A percentile compares a stretch with the other conserved stretches of the same genome.
Conservation (phyloP, 2,113 vertebrate genomes). For the Rhegmatorhina hoffmannsi region DNA sequence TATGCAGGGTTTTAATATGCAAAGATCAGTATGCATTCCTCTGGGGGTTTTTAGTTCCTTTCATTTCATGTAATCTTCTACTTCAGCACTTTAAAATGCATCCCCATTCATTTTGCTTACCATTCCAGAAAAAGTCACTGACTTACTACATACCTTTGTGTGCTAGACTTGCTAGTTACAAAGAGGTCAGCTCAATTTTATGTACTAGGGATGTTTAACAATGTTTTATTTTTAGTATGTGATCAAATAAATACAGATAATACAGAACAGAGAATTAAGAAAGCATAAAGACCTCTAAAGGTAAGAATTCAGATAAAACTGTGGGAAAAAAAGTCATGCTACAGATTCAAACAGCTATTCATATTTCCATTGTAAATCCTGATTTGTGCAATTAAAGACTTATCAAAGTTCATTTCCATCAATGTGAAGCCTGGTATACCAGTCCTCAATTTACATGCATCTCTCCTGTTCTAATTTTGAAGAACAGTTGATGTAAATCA, state of each 20-base stretch:
- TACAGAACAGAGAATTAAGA: neutral
- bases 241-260: conserved; percentile 18
- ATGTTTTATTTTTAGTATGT: conserved; percentile 13
- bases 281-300: neutral
- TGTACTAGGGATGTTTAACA: neutral
- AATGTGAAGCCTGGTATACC: neutral
- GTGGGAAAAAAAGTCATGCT: neutral
- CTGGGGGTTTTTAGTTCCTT: neutral
- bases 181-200: conserved; percentile 16
- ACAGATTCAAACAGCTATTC: neutral
- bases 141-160: neutral
- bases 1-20: neutral
- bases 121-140: conserved; percentile 10
- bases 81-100: neutral
- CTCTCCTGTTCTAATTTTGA: neutral
- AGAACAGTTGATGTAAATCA: neutral
- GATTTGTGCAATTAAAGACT: neutral
- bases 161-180: neutral
- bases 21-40: neutral
- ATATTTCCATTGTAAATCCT: neutral
- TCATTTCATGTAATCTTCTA: neutral
- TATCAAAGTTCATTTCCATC: neutral
- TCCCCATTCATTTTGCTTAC: neutral
- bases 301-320: neutral
- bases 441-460: neutral